Conservation (phyloP, 1,140 invertebrate species). For the Dendrolimus punctatus region DNA sequence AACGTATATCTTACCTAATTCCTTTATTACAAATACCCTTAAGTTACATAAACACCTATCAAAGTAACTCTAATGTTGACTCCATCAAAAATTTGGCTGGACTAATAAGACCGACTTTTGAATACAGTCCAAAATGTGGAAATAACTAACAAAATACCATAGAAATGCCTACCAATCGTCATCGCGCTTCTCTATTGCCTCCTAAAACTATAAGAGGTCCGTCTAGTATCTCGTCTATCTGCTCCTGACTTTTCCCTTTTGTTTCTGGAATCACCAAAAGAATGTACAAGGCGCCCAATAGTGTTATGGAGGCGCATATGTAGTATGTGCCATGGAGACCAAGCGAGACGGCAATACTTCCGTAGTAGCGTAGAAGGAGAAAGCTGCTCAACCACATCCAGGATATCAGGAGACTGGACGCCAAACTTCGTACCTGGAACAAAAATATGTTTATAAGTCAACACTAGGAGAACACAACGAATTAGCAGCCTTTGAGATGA, state of each 20-base stretch:
- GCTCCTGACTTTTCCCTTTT: constrained; percentile 44
- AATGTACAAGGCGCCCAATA: constrained; percentile 41
- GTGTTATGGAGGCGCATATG: constrained; percentile 44
- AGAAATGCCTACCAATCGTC: constrained; percentile 22
- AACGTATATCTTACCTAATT: too few species aligned
- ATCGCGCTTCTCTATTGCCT: constrained; percentile 37
- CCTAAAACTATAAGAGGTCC: constrained; percentile 32
- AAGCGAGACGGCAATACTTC: constrained; percentile 39
- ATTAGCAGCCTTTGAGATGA: too few species aligned
- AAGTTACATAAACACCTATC: too few species aligned
- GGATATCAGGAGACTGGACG: constrained; percentile 57
- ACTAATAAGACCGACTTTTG: too few species aligned
- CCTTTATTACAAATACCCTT: too few species aligned
- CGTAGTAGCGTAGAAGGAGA: constrained; percentile 52
- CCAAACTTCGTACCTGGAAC: constrained; percentile 48
- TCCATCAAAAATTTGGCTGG: constrained; percentile 3
- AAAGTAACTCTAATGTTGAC: background rate
- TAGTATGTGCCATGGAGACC: constrained; percentile 59
- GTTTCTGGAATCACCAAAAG: constrained; percentile 49
- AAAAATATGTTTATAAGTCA: constrained; percentile 4
- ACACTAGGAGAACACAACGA: constrained; percentile 3
- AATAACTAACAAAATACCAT: constrained; percentile 10
- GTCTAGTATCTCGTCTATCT: constrained; percentile 41
- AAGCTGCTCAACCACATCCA: constrained; percentile 64
- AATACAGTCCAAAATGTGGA: too few species aligned